Conservation (phyloP, 2,113 vertebrate species). For the Chlamydotis undulata region DNA sequence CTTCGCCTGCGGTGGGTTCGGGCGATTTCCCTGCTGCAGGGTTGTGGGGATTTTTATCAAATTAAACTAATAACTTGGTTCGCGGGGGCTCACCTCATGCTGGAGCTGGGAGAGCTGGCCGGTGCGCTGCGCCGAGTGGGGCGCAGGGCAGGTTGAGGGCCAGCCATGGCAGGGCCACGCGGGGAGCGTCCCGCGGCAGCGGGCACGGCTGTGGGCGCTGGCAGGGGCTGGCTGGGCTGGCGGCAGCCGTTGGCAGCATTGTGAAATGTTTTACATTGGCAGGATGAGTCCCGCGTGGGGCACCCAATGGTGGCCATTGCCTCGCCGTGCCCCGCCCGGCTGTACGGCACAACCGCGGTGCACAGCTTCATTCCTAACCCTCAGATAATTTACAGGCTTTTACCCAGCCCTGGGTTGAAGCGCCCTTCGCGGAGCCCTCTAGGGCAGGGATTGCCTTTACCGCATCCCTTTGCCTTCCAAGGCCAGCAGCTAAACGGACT, state of each 20-base stretch:
- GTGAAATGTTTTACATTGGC: not conserved
- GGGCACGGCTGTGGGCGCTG: not conserved
- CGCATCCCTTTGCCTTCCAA: accelerated
- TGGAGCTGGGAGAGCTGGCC: not conserved
- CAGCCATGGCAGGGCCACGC: not conserved
- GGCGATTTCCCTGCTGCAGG: not conserved
- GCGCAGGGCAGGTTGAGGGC: too few species aligned
- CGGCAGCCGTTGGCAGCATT: not conserved
- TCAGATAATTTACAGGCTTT: not conserved
- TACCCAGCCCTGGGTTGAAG: not conserved
- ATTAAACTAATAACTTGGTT: not conserved
- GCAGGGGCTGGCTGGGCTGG: not conserved
- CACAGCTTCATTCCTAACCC: too few species aligned
- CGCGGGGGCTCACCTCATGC: accelerated
- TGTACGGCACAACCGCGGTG: too few species aligned
- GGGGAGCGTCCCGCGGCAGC: not conserved
- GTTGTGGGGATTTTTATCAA: not conserved
- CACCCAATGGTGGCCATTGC: not conserved
- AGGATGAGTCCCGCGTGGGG: not conserved
- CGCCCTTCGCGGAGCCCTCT: not conserved
- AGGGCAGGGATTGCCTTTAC: not conserved
- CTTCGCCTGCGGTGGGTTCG: not conserved
- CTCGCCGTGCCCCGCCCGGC: not conserved
- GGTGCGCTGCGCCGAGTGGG: not conserved
- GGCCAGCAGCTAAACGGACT: not conserved